These are phyloP conservation scores for Piscicola geometra DNA, from an alignment of 2,888 invertebrate genomes.

Conservation along the genomic window DNA sequence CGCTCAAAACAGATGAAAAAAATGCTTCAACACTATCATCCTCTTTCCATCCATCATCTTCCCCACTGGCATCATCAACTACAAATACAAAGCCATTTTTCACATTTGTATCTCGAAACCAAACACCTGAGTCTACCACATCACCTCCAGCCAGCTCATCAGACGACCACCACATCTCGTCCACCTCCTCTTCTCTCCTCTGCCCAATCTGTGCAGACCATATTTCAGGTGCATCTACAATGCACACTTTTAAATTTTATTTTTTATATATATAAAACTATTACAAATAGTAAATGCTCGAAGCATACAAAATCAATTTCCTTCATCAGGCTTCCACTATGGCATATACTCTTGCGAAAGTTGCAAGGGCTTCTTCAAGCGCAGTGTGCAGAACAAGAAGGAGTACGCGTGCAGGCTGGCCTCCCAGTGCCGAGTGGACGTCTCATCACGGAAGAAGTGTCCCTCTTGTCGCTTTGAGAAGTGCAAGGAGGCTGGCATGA, in stretches of 20 bases:
- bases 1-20: no score
- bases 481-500: slow-evolving; percentile 92
- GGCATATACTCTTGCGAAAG: slow-evolving; percentile 96
- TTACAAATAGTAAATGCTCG: no score
- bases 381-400: slow-evolving; percentile 96
- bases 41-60: no score
- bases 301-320: no score
- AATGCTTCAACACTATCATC: no score
- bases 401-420: slow-evolving; percentile 75
- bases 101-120: no score
- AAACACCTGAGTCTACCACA: no score
- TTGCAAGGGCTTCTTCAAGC: slow-evolving; percentile 95
- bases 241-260: no score
- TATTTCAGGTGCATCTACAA: background rate
- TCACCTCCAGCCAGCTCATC: no score
- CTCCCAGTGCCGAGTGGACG: slow-evolving; percentile 77
- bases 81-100: no score
- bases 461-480: slow-evolving; percentile 94
- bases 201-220: background rate
- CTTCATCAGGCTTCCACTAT: slow-evolving; percentile 90
- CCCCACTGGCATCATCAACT: no score
- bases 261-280: no score
- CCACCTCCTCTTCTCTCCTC: background rate
- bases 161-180: background rate
- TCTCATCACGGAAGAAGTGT: slow-evolving; percentile 89